A percentile compares a stretch with the other conserved stretches of the same genome.
phyloP scores from a whole-genome alignment of 1,140 invertebrate species.

The Aphis gossypii region DNA sequence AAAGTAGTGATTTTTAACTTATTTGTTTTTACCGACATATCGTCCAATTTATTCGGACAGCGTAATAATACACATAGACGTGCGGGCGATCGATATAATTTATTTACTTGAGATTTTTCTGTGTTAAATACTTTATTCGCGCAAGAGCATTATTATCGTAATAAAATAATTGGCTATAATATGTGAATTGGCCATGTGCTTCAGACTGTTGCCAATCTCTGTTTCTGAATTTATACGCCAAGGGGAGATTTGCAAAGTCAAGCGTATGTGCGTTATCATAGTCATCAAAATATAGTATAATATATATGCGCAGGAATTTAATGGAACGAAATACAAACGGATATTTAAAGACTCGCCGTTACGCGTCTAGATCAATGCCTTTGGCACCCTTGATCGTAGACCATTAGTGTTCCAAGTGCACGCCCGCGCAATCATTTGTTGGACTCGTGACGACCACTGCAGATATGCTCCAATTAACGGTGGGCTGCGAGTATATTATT shows the following conservation, averaged over 20 bases:
- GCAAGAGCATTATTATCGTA: background rate
- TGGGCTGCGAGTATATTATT: background rate
- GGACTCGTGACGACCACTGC: background rate
- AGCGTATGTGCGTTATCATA: background rate
- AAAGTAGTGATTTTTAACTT: background rate
- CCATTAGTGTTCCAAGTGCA: conserved; percentile 18
- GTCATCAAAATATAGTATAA: background rate
- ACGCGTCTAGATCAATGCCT: background rate
- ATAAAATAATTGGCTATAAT: background rate
- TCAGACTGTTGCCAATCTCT: background rate
- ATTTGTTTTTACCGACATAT: too few species aligned
- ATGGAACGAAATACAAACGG: conserved; percentile 33
- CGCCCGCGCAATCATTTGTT: background rate
- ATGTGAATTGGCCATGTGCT: conserved; percentile 1
- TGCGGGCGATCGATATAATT: background rate
- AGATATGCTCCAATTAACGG: background rate
- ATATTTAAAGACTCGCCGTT: conserved; percentile 23
- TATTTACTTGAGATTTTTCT: background rate
- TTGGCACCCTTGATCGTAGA: background rate
- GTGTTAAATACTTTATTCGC: background rate
- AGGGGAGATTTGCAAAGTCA: background rate
- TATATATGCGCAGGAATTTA: background rate
- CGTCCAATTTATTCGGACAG: background rate
- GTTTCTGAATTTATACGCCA: background rate
- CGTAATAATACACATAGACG: too few species aligned